A percentile compares a stretch with the other conserved stretches of the same genome.
Evolutionary conservation across 1,140 invertebrate species (phyloP).

Genomic region (Drosophila bocki): DNA sequence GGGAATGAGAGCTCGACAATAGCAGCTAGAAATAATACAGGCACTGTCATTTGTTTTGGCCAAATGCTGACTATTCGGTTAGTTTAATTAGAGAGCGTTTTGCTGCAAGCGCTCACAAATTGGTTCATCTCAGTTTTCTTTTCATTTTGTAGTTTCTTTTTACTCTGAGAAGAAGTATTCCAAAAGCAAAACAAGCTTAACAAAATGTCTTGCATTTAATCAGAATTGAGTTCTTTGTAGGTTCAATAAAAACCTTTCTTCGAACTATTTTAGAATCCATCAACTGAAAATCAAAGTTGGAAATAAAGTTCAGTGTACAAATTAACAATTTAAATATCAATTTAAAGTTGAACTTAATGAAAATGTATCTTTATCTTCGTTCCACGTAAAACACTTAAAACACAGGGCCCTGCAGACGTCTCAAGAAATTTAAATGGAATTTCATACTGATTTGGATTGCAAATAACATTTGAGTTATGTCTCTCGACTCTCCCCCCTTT

Average conservation of each 20-base stretch:
- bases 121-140: background rate
- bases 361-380: background rate
- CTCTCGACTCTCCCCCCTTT: background rate
- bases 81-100: slow-evolving; percentile 36
- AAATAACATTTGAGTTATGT: slow-evolving; percentile 18
- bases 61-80: slow-evolving; percentile 21
- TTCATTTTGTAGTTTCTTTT: background rate
- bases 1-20: slow-evolving; percentile 34
- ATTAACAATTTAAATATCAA: too few relatives aligned
- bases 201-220: slow-evolving; percentile 1
- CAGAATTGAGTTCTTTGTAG: background rate
- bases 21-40: slow-evolving; percentile 26
- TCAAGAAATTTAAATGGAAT: slow-evolving; percentile 12
- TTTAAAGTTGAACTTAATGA: background rate
- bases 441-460: slow-evolving; percentile 9
- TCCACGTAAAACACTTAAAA: background rate
- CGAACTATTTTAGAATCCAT: background rate
- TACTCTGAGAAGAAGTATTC: background rate
- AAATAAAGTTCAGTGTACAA: too few relatives aligned
- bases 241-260: background rate
- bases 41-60: slow-evolving; percentile 28
- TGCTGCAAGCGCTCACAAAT: background rate
- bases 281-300: background rate
- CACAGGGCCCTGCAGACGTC: slow-evolving; percentile 3
- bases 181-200: too few relatives aligned